Evolutionary conservation across 2,888 invertebrate species (phyloP).

Genomic region (Thyatira batis): DNA sequence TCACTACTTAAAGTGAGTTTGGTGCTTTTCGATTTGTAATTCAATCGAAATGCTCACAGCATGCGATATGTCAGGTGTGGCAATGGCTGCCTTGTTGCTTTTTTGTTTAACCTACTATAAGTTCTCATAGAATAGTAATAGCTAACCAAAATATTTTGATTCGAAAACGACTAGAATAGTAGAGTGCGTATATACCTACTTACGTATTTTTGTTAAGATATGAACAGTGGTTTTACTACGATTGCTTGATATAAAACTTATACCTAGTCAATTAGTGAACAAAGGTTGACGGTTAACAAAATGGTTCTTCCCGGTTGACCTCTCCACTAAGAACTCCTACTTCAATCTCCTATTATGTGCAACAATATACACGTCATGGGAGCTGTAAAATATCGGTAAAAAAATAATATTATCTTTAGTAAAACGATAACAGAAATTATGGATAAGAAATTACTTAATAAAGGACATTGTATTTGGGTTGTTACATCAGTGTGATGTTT

Average conservation of each 20-base stretch:
- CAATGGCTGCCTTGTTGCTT: slow-evolving; percentile 48
- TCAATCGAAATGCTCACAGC: slow-evolving; percentile 64
- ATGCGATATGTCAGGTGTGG: slow-evolving; percentile 64
- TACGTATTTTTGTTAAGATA: too few species aligned
- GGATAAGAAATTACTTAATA: slow-evolving; percentile 10
- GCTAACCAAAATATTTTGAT: background rate
- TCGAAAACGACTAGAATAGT: background rate
- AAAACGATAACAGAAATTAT: background rate
- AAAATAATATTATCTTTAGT: too few species aligned
- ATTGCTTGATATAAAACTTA: too few species aligned
- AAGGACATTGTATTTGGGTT: slow-evolving; percentile 52
- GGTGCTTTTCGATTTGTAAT: slow-evolving; percentile 61
- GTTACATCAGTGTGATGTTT: slow-evolving; percentile 60
- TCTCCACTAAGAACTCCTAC: too few species aligned
- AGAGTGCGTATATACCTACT: background rate
- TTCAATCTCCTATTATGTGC: too few species aligned
- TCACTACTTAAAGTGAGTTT: slow-evolving; percentile 48
- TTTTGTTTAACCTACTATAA: slow-evolving; percentile 33
- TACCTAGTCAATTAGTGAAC: too few species aligned
- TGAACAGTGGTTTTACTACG: too few species aligned
- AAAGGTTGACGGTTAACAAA: too few species aligned
- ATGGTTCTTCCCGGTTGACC: too few species aligned
- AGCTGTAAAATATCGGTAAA: too few species aligned
- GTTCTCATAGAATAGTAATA: slow-evolving; percentile 3
- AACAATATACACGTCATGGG: too few species aligned